Evolutionary conservation across 2,113 vertebrate genomes (phyloP).

Genomic region (Phalacrocorax carbo): DNA sequence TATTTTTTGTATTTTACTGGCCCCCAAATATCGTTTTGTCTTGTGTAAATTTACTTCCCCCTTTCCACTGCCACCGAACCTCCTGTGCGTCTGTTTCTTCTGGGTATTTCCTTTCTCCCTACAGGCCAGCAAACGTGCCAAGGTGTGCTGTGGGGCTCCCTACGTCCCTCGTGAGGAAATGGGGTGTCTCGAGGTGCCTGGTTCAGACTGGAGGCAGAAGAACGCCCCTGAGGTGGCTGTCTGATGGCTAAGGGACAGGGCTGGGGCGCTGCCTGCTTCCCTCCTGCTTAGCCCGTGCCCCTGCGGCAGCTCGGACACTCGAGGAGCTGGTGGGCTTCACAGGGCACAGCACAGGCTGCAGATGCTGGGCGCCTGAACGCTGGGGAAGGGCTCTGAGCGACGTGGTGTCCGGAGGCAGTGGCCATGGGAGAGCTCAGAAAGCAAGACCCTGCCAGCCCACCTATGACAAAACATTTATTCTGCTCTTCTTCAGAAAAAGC

Average conservation of each 20-base stretch:
- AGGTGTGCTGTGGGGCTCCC: neutral
- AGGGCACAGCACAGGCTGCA: accelerated
- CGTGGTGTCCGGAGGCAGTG: neutral
- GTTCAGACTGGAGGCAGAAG: neutral
- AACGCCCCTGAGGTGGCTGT: accelerated
- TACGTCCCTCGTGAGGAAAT: accelerated
- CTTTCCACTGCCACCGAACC: neutral
- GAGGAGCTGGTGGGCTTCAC: neutral
- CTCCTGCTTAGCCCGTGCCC: accelerated
- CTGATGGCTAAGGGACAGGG: neutral
- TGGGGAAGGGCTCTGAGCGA: too few relatives aligned
- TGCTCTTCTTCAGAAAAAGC: neutral
- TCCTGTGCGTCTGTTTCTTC: neutral
- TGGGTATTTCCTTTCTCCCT: neutral
- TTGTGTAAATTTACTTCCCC: neutral
- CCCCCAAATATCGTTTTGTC: neutral
- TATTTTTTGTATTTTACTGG: neutral
- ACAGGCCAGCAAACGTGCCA: accelerated
- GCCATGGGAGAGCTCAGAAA: neutral
- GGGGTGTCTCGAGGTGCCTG: neutral
- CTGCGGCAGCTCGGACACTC: neutral
- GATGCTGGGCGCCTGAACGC: accelerated
- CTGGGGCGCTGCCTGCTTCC: neutral
- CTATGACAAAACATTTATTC: neutral
- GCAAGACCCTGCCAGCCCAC: neutral